A percentile compares a stretch with the other conserved stretches of the same genome.
Conservation (phyloP, 2,113 vertebrate species). For the Smithornis capensis region DNA sequence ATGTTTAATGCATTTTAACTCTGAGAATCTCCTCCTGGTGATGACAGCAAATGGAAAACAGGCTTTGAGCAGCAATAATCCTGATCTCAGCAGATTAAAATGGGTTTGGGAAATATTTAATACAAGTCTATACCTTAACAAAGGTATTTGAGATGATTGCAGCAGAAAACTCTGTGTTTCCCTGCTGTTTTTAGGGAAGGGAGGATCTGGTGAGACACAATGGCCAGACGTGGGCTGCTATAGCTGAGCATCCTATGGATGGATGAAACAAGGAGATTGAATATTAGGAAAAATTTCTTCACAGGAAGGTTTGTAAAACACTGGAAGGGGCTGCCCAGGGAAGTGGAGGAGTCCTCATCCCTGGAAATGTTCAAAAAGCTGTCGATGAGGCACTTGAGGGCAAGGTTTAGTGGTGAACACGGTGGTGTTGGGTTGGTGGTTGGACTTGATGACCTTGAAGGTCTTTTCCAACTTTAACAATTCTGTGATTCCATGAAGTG, state of each 20-base stretch:
- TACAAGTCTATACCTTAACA: no score
- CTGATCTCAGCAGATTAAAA: neutral
- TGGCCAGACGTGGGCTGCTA: no score
- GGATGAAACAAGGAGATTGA: neutral
- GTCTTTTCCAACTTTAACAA: no score
- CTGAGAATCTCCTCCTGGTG: neutral
- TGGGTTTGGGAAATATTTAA: neutral
- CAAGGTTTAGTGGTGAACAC: no score
- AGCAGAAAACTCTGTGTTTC: neutral
- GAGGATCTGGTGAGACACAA: neutral
- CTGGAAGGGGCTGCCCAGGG: no score
- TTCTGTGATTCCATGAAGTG: neutral
- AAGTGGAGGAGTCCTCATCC: no score
- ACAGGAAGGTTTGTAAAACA: neutral
- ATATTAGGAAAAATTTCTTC: neutral
- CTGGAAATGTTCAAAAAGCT: no score
- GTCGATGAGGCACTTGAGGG: no score
- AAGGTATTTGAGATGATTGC: neutral
- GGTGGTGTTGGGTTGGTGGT: no score
- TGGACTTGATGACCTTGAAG: no score
- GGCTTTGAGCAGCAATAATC: neutral
- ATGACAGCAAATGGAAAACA: neutral
- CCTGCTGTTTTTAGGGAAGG: rapidly evolving
- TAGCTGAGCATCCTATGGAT: neutral
- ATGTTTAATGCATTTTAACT: neutral